Evolutionary conservation across 2,113 vertebrate species (phyloP), one percentile per base, ranked within the genome.

Genomic region (Ameiurus melas): DNA sequence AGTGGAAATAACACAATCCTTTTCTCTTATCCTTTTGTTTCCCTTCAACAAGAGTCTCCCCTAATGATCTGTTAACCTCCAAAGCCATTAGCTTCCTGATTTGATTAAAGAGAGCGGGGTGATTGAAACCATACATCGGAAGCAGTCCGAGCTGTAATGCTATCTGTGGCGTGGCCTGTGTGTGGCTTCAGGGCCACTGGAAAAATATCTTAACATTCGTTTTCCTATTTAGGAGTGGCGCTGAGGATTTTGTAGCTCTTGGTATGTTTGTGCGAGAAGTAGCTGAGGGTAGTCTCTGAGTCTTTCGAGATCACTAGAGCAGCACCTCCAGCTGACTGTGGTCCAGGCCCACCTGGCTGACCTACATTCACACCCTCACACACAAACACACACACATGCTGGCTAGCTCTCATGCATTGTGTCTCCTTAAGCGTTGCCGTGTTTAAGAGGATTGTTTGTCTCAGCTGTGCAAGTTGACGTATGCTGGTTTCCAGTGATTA

Each of bases 311-410:
- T 73, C 84, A 57, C 47, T 22, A 75, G 66, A 58, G 33, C 86
- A 90, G 83, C 73, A 87, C 81, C 79, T 78, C 71, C 89, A 92
- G 93, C 91, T 94, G 92, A 93, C 93, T 92, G 92, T 77, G 89
- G 80, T 93, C 92, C 89, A 92, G 83, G 90, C 89, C 93, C 94
- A 94, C 94, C 93, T 93, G 92, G 89, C 80, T 94, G 94, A 94
- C 94, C 94, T 93, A 93, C 91, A 94, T 93, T 92, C 60, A 84
- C n/a, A 81, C 55, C 39, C 84, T 39, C 84, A 30, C 47, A 25
- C 39, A 75, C 79, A 86, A 30, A 73, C 12, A 33, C 70, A 87
- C 39, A 85, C 73, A 73, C 22, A 33, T 47, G 27, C 64, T 82
- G 43, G 12, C 66, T 36, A 19, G 36, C 36, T 71, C 9, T 70